Conservation (phyloP, 2,113 vertebrate species). For the Engraulis encrasicolus region DNA sequence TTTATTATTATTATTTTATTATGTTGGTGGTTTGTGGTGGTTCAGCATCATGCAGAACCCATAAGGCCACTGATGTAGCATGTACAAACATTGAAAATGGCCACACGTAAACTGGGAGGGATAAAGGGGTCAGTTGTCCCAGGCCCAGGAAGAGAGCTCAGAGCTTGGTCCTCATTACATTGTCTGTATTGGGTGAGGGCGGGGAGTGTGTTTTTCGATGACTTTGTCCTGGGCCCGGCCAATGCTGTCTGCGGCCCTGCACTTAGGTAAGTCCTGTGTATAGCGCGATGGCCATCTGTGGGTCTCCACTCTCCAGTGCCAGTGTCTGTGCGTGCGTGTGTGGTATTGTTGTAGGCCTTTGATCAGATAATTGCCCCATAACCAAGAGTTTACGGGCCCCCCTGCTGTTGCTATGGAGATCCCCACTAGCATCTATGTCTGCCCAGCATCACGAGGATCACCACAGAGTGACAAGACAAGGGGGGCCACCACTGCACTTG, state of each 20-base stretch:
- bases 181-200: no score
- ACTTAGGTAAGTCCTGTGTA: slow-evolving; percentile 29
- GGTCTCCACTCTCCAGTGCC: slow-evolving; percentile 58
- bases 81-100: slow-evolving; percentile 22
- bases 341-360: slow-evolving; percentile 66
- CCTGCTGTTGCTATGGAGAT: slow-evolving; percentile 69
- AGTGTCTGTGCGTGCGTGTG: slow-evolving; percentile 38
- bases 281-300: slow-evolving; percentile 60
- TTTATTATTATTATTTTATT: no score
- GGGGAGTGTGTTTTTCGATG: no score
- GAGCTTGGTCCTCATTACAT: no score
- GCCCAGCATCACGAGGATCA: slow-evolving; percentile 51
- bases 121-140: no score
- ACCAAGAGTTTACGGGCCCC: slow-evolving; percentile 66
- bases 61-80: no score
- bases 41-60: not conserved
- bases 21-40: not conserved
- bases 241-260: no score
- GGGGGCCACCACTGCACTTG: slow-evolving; percentile 18
- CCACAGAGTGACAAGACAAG: slow-evolving; percentile 53
- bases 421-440: slow-evolving; percentile 57
- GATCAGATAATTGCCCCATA: slow-evolving; percentile 77
- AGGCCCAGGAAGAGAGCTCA: no score
- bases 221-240: no score
- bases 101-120: no score